Percentiles rank a stretch among this genome's conserved stretches.
Conservation (phyloP, 2,888 invertebrate genomes). For the Nemapogon koenigi region DNA sequence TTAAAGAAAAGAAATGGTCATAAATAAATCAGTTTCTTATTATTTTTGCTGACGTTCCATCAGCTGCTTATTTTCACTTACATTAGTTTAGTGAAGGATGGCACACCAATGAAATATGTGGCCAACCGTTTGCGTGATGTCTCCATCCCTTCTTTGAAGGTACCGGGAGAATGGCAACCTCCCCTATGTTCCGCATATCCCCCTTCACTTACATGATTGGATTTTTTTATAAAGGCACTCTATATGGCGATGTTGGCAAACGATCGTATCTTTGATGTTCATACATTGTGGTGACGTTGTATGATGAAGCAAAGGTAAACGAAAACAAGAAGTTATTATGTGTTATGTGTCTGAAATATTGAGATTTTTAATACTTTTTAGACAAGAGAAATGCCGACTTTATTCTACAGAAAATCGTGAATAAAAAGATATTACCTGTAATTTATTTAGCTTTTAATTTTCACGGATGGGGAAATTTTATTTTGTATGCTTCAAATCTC, state of each 20-base stretch:
- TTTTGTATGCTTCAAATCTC: too few relatives aligned
- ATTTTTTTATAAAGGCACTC: constrained; percentile 35
- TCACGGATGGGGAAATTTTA: too few relatives aligned
- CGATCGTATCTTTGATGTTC: constrained; percentile 29
- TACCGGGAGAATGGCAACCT: constrained; percentile 17
- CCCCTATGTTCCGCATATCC: constrained; percentile 4
- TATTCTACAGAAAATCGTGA: too few relatives aligned
- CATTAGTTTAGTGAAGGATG: constrained; percentile 55
- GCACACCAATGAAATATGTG: constrained; percentile 61
- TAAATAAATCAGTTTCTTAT: too few relatives aligned
- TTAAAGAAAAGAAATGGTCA: too few relatives aligned
- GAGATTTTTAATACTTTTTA: too few relatives aligned
- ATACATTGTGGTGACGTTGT: constrained; percentile 3
- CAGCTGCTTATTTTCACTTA: constrained; percentile 55
- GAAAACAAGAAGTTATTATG: too few relatives aligned
- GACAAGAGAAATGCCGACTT: too few relatives aligned
- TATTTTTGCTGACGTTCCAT: constrained; percentile 28
- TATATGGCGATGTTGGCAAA: constrained; percentile 19
- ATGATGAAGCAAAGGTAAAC: too few relatives aligned
- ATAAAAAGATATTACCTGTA: too few relatives aligned
- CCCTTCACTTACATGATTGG: constrained; percentile 48
- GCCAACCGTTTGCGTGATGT: constrained; percentile 43
- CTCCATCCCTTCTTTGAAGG: constrained; percentile 32
- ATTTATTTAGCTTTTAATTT: too few relatives aligned
- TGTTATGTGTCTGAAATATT: too few relatives aligned